phyloP scores from a whole-genome alignment of 64 coral and sea anemone genomes.

The Catalaphyllia jardinei region DNA sequence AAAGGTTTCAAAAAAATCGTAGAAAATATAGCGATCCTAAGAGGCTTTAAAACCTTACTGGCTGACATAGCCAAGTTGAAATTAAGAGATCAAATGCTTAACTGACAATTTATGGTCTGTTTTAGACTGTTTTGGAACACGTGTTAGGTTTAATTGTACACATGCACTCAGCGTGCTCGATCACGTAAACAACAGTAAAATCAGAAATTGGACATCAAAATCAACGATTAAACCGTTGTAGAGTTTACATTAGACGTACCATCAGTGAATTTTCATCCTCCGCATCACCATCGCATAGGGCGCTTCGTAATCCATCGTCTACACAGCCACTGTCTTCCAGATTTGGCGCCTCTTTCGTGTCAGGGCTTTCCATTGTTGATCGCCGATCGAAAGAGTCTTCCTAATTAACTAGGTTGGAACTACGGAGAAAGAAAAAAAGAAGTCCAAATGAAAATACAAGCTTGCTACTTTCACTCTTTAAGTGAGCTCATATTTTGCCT shows the following conservation, averaged over 20 bases:
- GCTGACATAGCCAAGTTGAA: neutral
- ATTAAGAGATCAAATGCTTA: neutral
- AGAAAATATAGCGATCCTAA: neutral
- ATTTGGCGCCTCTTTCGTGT: neutral
- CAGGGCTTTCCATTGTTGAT: conserved; percentile 13
- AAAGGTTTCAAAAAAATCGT: neutral
- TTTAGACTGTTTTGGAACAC: no score
- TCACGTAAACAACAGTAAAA: neutral
- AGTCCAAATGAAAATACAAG: neutral
- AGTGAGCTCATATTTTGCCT: neutral
- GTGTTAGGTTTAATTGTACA: neutral
- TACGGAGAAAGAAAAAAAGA: neutral
- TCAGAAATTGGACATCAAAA: neutral
- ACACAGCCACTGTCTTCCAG: conserved; percentile 42
- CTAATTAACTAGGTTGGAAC: neutral
- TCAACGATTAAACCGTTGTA: neutral
- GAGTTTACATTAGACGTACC: neutral
- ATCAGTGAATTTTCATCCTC: conserved; percentile 9
- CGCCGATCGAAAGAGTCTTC: neutral
- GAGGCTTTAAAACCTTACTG: neutral
- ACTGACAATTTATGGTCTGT: neutral
- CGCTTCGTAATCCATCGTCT: conserved; percentile 17
- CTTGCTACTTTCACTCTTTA: neutral
- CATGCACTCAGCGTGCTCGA: neutral
- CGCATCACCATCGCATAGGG: neutral